Conservation (phyloP, 2,113 vertebrate species). For the Meriones unguiculatus region DNA sequence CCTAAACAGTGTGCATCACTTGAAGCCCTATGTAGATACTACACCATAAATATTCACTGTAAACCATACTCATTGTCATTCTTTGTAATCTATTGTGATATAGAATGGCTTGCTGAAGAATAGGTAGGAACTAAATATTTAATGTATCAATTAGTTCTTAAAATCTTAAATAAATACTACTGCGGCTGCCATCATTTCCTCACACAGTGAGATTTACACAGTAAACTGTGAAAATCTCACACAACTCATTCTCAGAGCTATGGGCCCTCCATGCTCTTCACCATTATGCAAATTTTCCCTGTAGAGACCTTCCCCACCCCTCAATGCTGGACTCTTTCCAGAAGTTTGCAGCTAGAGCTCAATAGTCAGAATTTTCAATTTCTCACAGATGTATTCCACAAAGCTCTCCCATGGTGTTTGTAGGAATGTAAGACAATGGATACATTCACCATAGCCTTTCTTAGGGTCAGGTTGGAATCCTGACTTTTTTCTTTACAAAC, state of each 20-base stretch:
- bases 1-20: background rate
- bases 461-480: background rate
- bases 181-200: background rate
- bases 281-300: background rate
- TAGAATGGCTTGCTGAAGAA: background rate
- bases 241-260: background rate
- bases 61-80: background rate
- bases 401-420: background rate
- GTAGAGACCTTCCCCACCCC: background rate
- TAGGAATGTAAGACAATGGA: background rate
- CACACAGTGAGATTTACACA: background rate
- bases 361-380: background rate
- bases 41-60: slow-evolving; percentile 1
- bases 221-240: background rate
- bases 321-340: background rate
- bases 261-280: background rate
- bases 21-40: background rate
- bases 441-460: background rate
- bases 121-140: background rate
- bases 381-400: background rate
- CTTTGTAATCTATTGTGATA: background rate
- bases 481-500: background rate
- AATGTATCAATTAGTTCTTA: background rate
- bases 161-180: background rate
- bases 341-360: background rate